Base-by-base conservation (phyloP, 1,140 invertebrate species). In the Temnothorax curvispinosus region DNA sequence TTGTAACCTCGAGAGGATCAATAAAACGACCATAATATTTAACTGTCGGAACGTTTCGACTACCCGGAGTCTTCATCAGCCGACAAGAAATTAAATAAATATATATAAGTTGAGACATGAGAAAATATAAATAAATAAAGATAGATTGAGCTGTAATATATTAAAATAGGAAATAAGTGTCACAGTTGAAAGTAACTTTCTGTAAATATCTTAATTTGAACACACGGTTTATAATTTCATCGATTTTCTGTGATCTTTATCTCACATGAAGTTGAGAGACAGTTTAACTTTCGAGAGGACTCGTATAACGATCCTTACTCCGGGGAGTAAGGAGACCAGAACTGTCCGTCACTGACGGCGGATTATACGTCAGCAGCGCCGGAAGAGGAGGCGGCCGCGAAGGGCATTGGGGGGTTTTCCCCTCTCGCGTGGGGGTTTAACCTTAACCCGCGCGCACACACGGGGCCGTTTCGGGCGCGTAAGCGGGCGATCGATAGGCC, bases 401-500 rank as follows among this genome's bases (percentile, higher is more conserved):
- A 50, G 56, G 71, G 62, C 44, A 72, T 72, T 15, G 15, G 13
- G 18, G 15, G 13, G 9, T 32, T n/a, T 47, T 75, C 50, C 21
- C 41, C 71, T 72, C 5, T 35, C 32, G 35, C 52, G 41, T 47
- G 54, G 41, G 18, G 7, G 50, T 35, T 32, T 69, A 75, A 38
- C 32, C 62, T 88, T 86, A 52, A 75, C 64, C 78, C 64, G 76
- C 72, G 72, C 72, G 21, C 21, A 72, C 41, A 72, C 47, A 76
- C 52, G 27, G 38, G 47, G 9, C n/a, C 38, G 78, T 71, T 81
- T 81, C 64, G 78, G 47, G 47, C 50, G 75, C 21, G 58, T 50
- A 62, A 27, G 41, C 41, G 27, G 13, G 11, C 44, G 50, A 81
- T 81, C 78, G 64, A 81, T 81, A 81, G n/a, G 62, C 76, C 44